Percentiles rank a stretch among this genome's conserved stretches.
These are phyloP conservation scores for Aphidoletes aphidimyza DNA, from an alignment of 2,888 invertebrate genomes.

Conservation along the genomic window DNA sequence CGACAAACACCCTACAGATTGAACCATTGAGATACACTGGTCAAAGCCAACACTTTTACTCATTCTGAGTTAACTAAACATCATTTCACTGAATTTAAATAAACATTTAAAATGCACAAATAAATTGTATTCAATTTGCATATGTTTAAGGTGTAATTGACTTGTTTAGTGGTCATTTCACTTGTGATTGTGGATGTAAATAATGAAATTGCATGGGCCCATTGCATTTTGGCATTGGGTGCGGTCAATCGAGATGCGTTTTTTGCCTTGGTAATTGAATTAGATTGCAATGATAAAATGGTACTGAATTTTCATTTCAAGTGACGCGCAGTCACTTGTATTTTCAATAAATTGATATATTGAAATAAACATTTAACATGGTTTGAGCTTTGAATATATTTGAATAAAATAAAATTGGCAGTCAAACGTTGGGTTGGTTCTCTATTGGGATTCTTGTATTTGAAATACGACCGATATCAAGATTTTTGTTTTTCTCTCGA, in stretches of 20 bases:
- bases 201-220: too few relatives aligned
- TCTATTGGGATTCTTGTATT: too few relatives aligned
- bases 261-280: background rate
- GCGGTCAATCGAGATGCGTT: background rate
- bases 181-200: slow-evolving; percentile 13
- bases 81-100: slow-evolving; percentile 25
- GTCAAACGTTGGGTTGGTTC: too few relatives aligned
- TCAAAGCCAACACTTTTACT: background rate
- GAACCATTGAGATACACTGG: background rate
- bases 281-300: background rate
- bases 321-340: background rate
- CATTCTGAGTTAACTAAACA: background rate
- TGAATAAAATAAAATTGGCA: too few relatives aligned
- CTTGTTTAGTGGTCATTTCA: slow-evolving; percentile 25
- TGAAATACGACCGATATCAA: too few relatives aligned
- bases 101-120: background rate
- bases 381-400: too few relatives aligned
- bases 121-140: slow-evolving; percentile 38
- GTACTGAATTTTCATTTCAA: background rate
- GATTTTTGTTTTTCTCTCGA: too few relatives aligned
- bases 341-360: background rate
- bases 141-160: slow-evolving; percentile 45
- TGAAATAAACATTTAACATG: too few relatives aligned
- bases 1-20: background rate
- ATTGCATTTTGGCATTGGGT: too few relatives aligned